A percentile compares a stretch with the other conserved stretches of the same genome.
Evolutionary conservation across 2,888 invertebrate genomes (phyloP).

Genomic region (Branchipolynoe longqiensis): DNA sequence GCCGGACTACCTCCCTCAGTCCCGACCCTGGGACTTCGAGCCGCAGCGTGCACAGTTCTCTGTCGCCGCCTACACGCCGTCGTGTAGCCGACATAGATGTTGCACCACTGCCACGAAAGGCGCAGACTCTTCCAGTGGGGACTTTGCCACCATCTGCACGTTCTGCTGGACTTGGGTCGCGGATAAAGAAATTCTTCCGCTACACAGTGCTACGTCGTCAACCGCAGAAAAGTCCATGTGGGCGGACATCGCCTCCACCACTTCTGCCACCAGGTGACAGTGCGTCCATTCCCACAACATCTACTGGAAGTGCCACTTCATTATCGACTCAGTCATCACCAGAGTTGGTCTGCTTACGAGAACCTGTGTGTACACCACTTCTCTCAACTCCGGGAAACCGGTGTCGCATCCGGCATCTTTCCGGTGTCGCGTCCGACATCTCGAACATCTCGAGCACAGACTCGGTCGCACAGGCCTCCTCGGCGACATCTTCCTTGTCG

Average conservation of each 20-base stretch:
- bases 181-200: conserved; percentile 41
- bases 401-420: not conserved
- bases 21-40: not conserved
- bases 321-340: conserved; percentile 25
- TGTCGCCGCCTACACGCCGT: conserved; percentile 13
- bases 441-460: conserved; percentile 49
- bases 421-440: conserved; percentile 20
- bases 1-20: conserved; percentile 17
- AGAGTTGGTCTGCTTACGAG: conserved; percentile 2
- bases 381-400: not conserved
- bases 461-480: not conserved
- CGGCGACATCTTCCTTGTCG: not conserved
- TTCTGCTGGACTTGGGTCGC: not conserved
- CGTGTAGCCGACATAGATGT: not conserved
- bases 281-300: not conserved
- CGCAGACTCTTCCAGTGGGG: conserved; percentile 36
- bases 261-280: not conserved
- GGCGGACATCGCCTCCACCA: not conserved
- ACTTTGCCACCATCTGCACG: not conserved
- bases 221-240: not conserved
- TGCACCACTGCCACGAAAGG: conserved; percentile 1
- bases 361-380: conserved; percentile 10
- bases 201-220: conserved; percentile 43
- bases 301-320: not conserved
- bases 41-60: conserved; percentile 3